A percentile compares a stretch with the other conserved stretches of the same genome.
phyloP scores from a whole-genome alignment of 2,797 vertebrate species.

The Notolabrus celidotus region DNA sequence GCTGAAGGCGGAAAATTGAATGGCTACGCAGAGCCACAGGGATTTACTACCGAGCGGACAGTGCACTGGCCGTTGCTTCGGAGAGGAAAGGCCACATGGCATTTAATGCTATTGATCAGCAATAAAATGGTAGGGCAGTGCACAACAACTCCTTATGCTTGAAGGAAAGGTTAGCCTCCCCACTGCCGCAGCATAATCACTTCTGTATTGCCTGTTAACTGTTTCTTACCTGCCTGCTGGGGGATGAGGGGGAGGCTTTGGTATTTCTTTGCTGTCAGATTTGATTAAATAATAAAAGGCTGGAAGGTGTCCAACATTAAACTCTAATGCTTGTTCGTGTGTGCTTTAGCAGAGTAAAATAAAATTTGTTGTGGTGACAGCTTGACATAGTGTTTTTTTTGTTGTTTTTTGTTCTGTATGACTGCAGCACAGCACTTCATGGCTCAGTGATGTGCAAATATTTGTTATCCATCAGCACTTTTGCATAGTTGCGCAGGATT shows the following conservation, averaged over 20 bases:
- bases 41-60: slow-evolving; percentile 72
- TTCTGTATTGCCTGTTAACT: slow-evolving; percentile 39
- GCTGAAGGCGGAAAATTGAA: slow-evolving; percentile 74
- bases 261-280: neutral
- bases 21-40: slow-evolving; percentile 46
- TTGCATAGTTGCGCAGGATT: slow-evolving; percentile 15
- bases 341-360: neutral
- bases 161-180: slow-evolving; percentile 59
- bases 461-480: slow-evolving; percentile 14
- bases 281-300: neutral
- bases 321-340: neutral
- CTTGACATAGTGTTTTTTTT: neutral
- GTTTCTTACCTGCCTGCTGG: slow-evolving; percentile 30
- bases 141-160: slow-evolving; percentile 47
- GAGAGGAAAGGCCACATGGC: slow-evolving; percentile 63
- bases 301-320: no score
- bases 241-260: neutral
- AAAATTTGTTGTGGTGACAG: neutral
- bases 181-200: slow-evolving; percentile 50
- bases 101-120: slow-evolving; percentile 81
- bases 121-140: slow-evolving; percentile 67
- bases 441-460: slow-evolving; percentile 2
- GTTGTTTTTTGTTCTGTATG: neutral
- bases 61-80: slow-evolving; percentile 53
- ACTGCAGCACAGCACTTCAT: neutral